Percentiles rank a stretch among this genome's conserved stretches.
These are phyloP conservation scores for Gymnarchus niloticus DNA, from an alignment of 2,113 vertebrate species.

Conservation along the genomic window DNA sequence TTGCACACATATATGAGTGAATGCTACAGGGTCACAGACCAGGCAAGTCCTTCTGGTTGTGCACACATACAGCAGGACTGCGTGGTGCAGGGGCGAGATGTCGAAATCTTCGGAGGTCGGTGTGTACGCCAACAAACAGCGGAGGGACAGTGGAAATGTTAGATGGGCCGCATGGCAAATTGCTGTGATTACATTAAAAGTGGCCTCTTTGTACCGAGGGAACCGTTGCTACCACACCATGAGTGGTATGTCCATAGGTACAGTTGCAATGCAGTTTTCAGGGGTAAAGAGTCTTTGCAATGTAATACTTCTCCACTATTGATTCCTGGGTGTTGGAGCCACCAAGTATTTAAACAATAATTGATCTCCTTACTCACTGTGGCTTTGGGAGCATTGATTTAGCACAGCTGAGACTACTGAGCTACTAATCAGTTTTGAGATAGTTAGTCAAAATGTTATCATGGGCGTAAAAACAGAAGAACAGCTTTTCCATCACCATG, in stretches of 20 bases:
- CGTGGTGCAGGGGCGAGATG: not conserved
- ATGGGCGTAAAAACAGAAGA: slow-evolving; percentile 43
- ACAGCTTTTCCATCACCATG: not conserved
- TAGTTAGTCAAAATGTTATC: slow-evolving; percentile 68
- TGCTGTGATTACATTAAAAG: not conserved
- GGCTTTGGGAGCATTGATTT: slow-evolving; percentile 68
- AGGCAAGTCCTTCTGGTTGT: not conserved
- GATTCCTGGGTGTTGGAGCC: slow-evolving; percentile 62
- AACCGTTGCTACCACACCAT: slow-evolving; percentile 7
- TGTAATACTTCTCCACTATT: slow-evolving; percentile 67
- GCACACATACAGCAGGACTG: not conserved
- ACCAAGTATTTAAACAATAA: slow-evolving; percentile 68
- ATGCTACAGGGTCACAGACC: not conserved
- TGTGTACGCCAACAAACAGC: not conserved
- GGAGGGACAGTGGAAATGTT: not conserved
- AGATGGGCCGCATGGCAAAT: not conserved
- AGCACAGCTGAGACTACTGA: slow-evolving; percentile 61
- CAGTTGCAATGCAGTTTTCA: slow-evolving; percentile 31
- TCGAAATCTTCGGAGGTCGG: not conserved
- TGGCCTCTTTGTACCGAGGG: not conserved
- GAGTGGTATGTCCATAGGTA: slow-evolving; percentile 23
- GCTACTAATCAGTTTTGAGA: slow-evolving; percentile 62
- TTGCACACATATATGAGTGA: not conserved
- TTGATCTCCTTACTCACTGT: slow-evolving; percentile 68
- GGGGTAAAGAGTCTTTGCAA: slow-evolving; percentile 57